Evolutionary conservation across 2,888 invertebrate genomes (phyloP), one percentile per base, ranked within the genome.

Genomic region (Spilarctia lutea): DNA sequence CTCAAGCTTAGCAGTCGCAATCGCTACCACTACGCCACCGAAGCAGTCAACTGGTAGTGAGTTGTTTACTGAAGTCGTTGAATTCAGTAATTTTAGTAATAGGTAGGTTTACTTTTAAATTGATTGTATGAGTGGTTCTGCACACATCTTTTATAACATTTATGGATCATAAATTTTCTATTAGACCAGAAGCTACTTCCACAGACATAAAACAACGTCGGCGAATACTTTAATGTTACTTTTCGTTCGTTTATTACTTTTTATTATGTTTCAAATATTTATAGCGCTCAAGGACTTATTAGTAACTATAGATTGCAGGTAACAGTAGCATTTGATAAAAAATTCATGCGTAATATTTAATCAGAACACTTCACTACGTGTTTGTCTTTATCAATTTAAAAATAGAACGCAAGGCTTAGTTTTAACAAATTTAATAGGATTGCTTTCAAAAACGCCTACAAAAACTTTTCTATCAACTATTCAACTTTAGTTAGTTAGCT

Each of bases 71-170:
- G 33, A 33, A 33, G 33, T 33, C 16, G 33, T 65, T 20, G 18
- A n/a, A n/a, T 56, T 56, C n/a, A n/a, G 11, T 56, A 56, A 56
- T 63, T 30, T 30, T 18, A 63, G 24, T 65, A 35, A 65, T 30
- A 65, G 3, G 81, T 81, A 81, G 83, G n/a, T 11, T 30, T 85
- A 78, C 77, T 84, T 81, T 80, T 76, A 77, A 82, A 81, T 86
- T 80, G 84, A 85, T 85, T 83, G 79, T 84, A 75, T 83, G 81
- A 87, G 85, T 60, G 74, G 80, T 75, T 78, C 77, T 78, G 77
- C 74, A 65, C 71, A 77, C 68, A 76, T 68, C 65, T 74, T 52
- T 76, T 76, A 68, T 35, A 65, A 72, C 60, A 71, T 84, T 83
- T 83, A 83, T 76, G 72, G 70, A 56, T 71, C 76, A 76, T 83